Conservation (phyloP, 2,888 invertebrate genomes). For the Drosophila macrospina region DNA sequence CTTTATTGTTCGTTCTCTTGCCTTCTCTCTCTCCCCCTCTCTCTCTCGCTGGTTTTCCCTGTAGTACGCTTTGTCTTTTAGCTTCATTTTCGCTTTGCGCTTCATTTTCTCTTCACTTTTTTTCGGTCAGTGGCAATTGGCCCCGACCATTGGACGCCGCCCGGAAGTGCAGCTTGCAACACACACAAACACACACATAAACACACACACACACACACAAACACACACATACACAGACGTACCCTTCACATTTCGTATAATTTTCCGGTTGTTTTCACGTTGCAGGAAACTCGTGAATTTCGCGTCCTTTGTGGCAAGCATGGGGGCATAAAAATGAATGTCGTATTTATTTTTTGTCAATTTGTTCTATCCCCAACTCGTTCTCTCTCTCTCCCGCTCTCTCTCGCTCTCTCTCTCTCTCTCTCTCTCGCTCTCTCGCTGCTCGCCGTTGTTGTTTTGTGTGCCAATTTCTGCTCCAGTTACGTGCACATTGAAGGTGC, state of each 20-base stretch:
- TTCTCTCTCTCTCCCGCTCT: not conserved
- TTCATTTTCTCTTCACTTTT: conserved; percentile 55
- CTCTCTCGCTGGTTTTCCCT: conserved; percentile 9
- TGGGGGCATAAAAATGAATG: conserved; percentile 65
- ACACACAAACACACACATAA: too few species aligned
- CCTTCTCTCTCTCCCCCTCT: not conserved
- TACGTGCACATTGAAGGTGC: conserved; percentile 52
- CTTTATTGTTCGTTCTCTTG: not conserved
- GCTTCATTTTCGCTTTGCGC: conserved; percentile 32
- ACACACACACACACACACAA: conserved; percentile 1
- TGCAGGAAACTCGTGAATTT: conserved; percentile 78
- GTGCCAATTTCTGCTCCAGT: conserved; percentile 73
- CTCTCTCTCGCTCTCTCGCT: not conserved
- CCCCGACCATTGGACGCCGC: conserved; percentile 44
- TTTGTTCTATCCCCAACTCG: not conserved
- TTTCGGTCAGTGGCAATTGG: conserved; percentile 71
- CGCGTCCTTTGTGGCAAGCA: conserved; percentile 52
- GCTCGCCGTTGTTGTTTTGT: conserved; percentile 21
- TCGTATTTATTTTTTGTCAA: conserved; percentile 41
- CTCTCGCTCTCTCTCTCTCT: not conserved
- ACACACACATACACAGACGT: conserved; percentile 3
- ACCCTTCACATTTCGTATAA: conserved; percentile 58
- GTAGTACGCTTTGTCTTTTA: conserved; percentile 59
- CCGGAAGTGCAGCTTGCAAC: conserved; percentile 60
- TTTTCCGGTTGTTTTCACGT: conserved; percentile 80